Evolutionary conservation across 2,797 vertebrate species (phyloP), one percentile per base, ranked within the genome.

Genomic region (Pipistrellus pygmaeus): DNA sequence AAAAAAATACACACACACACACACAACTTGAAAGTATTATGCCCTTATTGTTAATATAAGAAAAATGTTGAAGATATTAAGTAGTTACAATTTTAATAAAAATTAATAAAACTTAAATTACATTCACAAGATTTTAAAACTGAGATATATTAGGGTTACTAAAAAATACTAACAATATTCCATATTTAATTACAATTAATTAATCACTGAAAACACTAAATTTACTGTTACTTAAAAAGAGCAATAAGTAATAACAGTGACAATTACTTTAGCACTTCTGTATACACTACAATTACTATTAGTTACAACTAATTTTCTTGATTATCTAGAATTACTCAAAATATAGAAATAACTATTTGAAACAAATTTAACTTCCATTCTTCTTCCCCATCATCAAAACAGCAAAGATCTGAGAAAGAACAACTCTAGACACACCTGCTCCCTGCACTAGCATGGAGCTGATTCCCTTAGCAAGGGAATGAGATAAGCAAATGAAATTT

Each of bases 271-370:
- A 53, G 68, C 41, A 84, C 12, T 88, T 71, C 17, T 38, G 27
- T 69, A 66, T 17, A 15, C 2, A 64, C 5, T n/a, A 55, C 1
- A 71, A 17, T 76, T 81, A 81, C 53, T 68, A 86, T 2, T 69
- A 93, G 60, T 71, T 69, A 76, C 0, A 84, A 21, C 11, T 81
- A 78, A 62, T 77, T 55, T 93, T 93, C 38, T 80, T 53, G 85
- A 82, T 48, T 77, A 92, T 0, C 41, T 80, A 0, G 27, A 76
- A 80, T 62, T 69, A 73, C 17, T 51, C 46, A 88, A 85, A 84
- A 89, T 72, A 86, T n/a, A 86, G 91, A 90, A 77, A 64, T 64
- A 91, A 83, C 6, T 87, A 57, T 35, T 82, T 77, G 48, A 89
- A 88, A 77, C 23, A 57, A 94, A 78, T 30, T 41, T 51, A 72